Evolutionary conservation across 2,113 vertebrate genomes (phyloP).

Genomic region (Recurvirostra avosetta): DNA sequence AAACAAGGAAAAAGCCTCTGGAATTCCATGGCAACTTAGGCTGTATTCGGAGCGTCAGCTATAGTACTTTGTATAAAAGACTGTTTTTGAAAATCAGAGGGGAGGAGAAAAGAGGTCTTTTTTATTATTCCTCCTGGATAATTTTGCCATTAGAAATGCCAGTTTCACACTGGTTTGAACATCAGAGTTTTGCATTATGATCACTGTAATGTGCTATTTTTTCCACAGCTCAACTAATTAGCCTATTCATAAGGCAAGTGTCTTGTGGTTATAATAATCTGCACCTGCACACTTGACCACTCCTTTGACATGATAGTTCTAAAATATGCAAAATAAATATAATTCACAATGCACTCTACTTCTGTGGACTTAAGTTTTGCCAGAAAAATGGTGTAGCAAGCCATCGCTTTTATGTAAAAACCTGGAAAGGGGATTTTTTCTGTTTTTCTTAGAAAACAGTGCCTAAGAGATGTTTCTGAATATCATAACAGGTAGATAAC

Average conservation of each 20-base stretch:
- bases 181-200: constrained; percentile 12
- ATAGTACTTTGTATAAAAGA: not conserved
- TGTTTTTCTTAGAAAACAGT: not conserved
- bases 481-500: not conserved
- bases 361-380: not conserved
- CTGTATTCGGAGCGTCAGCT: not conserved
- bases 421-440: not conserved
- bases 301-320: not conserved
- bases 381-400: not conserved
- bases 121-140: not conserved
- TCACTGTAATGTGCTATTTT: constrained; percentile 4
- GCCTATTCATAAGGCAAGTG: not conserved
- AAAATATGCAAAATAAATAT: not conserved
- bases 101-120: not conserved
- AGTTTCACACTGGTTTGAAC: not conserved
- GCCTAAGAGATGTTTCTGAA: not conserved
- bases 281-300: constrained; percentile 17
- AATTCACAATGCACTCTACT: not conserved
- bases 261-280: constrained; percentile 15
- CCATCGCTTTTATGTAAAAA: not conserved
- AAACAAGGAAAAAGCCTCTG: not conserved
- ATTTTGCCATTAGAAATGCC: not conserved
- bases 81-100: not conserved
- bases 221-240: constrained; percentile 11
- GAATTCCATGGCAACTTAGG: not conserved